These are phyloP conservation scores for Zoanthus sansibaricus DNA, from an alignment of 92 coral and sea anemone genomes.

Conservation along the genomic window DNA sequence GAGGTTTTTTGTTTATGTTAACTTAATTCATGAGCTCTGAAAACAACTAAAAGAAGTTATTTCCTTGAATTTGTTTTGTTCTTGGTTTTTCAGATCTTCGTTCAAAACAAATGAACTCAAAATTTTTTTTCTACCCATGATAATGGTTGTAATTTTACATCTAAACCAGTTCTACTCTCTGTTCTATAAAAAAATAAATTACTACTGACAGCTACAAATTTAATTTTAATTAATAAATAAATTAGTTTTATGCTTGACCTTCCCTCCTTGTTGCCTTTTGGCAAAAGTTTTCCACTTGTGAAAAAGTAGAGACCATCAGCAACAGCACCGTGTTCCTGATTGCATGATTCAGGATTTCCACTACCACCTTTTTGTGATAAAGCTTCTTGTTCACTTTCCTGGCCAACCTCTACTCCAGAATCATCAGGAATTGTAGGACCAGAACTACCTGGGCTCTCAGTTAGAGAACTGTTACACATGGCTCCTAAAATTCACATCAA, in stretches of 20 bases:
- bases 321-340: background rate
- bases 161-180: background rate
- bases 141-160: no score
- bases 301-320: conserved; percentile 49
- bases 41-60: no score
- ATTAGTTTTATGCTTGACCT: conserved; percentile 19
- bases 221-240: background rate
- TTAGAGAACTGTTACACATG: conserved; percentile 3
- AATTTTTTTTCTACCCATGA: no score
- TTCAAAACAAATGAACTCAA: no score
- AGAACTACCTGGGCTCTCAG: conserved; percentile 49
- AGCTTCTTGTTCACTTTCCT: conserved; percentile 86
- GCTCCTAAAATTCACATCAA: background rate
- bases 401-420: conserved; percentile 90
- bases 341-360: background rate
- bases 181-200: background rate
- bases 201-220: background rate
- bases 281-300: conserved; percentile 38
- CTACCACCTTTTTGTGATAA: background rate
- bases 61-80: no score
- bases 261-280: conserved; percentile 22
- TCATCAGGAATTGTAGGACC: conserved; percentile 73
- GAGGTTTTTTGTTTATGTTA: no score
- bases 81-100: no score
- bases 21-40: no score